Conservation (phyloP, 2,888 invertebrate genomes). For the Campoplex capitator region DNA sequence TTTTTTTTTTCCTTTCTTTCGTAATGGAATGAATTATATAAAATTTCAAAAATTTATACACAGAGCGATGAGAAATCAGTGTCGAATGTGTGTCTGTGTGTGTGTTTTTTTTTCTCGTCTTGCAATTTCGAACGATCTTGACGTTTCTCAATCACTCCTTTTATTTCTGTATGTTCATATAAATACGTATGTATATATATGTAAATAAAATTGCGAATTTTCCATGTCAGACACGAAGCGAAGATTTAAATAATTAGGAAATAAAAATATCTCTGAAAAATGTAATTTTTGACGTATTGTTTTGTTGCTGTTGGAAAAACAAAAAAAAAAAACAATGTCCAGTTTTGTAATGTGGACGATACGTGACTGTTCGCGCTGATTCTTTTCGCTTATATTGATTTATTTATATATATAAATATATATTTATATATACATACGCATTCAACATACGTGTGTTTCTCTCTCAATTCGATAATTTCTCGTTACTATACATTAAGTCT, state of each 20-base stretch:
- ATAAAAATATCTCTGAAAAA: constrained; percentile 25
- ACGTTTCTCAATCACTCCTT: constrained; percentile 11
- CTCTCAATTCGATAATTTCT: constrained; percentile 41
- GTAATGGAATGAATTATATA: constrained; percentile 83
- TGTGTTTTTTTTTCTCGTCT: background rate
- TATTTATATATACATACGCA: constrained; percentile 1
- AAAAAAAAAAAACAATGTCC: background rate
- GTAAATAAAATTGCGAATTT: constrained; percentile 64
- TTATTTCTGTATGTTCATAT: constrained; percentile 15
- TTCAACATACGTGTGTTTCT: constrained; percentile 9
- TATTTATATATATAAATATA: background rate
- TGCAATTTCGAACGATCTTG: background rate
- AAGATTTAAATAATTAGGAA: constrained; percentile 70
- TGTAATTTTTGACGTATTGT: background rate
- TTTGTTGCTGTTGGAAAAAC: background rate
- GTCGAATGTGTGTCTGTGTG: background rate
- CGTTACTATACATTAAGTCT: constrained; percentile 70
- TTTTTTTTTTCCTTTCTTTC: constrained; percentile 57
- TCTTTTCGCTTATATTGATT: background rate
- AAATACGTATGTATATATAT: constrained; percentile 65
- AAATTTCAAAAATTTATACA: constrained; percentile 81
- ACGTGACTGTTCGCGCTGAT: background rate
- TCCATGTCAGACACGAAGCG: constrained; percentile 76
- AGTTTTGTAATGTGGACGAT: background rate
- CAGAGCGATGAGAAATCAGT: constrained; percentile 65